Conservation (phyloP, 2,797 vertebrate species). For the Sebastes oblongus region DNA sequence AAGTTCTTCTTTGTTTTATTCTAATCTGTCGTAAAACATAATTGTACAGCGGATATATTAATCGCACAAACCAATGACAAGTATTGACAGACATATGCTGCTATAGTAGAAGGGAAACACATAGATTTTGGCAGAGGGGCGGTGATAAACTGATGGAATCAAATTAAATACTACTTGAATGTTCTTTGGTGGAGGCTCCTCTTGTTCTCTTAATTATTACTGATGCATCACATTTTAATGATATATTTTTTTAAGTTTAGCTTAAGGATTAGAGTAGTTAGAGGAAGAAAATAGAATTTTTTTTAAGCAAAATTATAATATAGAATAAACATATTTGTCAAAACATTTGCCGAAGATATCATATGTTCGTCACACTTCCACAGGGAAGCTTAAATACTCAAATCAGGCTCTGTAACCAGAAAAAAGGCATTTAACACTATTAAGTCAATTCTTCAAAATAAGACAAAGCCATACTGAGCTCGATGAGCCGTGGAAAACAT, state of each 20-base stretch:
- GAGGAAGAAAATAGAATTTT: background rate
- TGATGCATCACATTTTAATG: background rate
- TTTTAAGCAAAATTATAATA: background rate
- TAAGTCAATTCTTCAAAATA: background rate
- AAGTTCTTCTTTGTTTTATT: background rate
- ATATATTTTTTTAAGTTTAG: background rate
- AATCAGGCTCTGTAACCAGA: background rate
- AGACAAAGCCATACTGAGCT: background rate
- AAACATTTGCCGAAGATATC: no score
- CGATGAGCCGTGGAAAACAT: constrained; percentile 13
- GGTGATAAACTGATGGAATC: background rate
- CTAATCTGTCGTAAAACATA: background rate
- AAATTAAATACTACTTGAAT: background rate
- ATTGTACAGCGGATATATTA: background rate
- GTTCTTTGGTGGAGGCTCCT: background rate
- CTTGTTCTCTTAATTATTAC: background rate
- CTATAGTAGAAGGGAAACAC: background rate
- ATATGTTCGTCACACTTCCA: background rate
- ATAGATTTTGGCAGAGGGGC: background rate
- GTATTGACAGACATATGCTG: background rate
- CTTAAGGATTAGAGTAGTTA: background rate
- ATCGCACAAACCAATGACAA: background rate
- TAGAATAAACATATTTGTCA: background rate
- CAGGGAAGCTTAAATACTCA: background rate
- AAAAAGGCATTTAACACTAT: background rate